phyloP scores from a whole-genome alignment of 2,797 vertebrate genomes.

The Otus scops region DNA sequence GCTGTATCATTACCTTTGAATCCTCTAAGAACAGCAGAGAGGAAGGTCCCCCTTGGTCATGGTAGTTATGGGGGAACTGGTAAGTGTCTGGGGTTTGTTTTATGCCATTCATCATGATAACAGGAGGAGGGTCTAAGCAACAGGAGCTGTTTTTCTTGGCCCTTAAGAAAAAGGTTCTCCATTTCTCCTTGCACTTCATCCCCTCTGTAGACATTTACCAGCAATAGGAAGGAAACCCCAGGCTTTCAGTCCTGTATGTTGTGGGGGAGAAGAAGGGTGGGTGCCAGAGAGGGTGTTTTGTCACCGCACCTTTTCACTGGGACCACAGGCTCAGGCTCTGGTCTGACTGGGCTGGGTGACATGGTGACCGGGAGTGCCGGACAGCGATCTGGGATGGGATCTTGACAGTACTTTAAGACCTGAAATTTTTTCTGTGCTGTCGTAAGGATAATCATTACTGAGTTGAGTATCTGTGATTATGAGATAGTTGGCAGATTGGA shows the following conservation, averaged over 20 bases:
- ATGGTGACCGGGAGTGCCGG: background rate
- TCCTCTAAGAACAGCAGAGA: background rate
- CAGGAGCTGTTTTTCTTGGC: background rate
- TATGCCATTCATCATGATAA: background rate
- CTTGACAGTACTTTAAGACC: background rate
- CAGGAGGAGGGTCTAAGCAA: background rate
- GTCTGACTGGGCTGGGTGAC: background rate
- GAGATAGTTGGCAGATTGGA: background rate
- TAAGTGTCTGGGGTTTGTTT: background rate
- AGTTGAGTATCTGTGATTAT: background rate
- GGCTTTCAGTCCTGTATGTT: background rate
- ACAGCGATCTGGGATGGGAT: background rate
- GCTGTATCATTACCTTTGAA: background rate
- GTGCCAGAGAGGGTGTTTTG: background rate
- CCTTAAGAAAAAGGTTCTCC: background rate
- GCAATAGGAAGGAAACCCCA: background rate
- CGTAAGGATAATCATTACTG: background rate
- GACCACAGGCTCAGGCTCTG: background rate
- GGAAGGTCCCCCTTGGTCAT: background rate
- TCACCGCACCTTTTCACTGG: background rate
- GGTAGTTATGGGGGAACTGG: background rate
- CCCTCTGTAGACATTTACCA: background rate
- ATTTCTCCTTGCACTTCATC: background rate
- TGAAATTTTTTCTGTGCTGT: background rate
- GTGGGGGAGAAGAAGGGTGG: background rate